Percentiles rank a stretch among this genome's conserved stretches.
Conservation (phyloP, 1,140 invertebrate species). For the Drosophila lacteicornis region DNA sequence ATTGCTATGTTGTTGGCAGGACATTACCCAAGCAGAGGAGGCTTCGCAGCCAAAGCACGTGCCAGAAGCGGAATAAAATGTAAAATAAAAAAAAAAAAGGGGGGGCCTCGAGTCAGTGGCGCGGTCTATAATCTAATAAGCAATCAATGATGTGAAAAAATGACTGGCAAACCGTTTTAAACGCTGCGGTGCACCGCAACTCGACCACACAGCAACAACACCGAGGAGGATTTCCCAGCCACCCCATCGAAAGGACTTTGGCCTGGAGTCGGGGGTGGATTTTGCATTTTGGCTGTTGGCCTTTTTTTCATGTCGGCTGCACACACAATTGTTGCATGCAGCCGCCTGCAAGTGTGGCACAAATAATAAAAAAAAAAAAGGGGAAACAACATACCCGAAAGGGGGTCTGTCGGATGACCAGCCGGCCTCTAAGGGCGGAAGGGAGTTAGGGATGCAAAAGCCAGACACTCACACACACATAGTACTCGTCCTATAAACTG, state of each 20-base stretch:
- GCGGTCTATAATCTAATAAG: constrained; percentile 79
- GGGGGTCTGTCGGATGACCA: constrained; percentile 18
- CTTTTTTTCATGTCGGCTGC: constrained; percentile 40
- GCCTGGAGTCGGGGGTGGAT: constrained; percentile 32
- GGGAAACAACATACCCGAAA: constrained; percentile 12
- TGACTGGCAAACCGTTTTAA: constrained; percentile 79
- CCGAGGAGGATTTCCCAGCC: constrained; percentile 3
- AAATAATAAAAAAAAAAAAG: constrained; percentile 16
- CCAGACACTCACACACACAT: background rate
- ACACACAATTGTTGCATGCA: constrained; percentile 77
- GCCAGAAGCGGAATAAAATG: constrained; percentile 49
- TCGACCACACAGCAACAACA: constrained; percentile 41
- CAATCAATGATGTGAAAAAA: constrained; percentile 82
- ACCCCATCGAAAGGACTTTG: constrained; percentile 6
- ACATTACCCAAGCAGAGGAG: constrained; percentile 55
- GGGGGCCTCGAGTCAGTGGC: constrained; percentile 45
- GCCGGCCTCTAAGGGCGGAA: background rate
- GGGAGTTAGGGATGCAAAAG: constrained; percentile 4
- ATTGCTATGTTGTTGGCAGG: constrained; percentile 60
- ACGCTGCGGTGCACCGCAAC: constrained; percentile 73
- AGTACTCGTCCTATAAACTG: constrained; percentile 58
- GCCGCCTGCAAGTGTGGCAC: constrained; percentile 43
- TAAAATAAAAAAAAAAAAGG: constrained; percentile 21
- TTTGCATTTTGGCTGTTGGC: constrained; percentile 51
- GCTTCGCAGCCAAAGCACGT: constrained; percentile 51